Base-by-base conservation (phyloP, 2,888 invertebrate species). In the Agriopis marginaria region DNA sequence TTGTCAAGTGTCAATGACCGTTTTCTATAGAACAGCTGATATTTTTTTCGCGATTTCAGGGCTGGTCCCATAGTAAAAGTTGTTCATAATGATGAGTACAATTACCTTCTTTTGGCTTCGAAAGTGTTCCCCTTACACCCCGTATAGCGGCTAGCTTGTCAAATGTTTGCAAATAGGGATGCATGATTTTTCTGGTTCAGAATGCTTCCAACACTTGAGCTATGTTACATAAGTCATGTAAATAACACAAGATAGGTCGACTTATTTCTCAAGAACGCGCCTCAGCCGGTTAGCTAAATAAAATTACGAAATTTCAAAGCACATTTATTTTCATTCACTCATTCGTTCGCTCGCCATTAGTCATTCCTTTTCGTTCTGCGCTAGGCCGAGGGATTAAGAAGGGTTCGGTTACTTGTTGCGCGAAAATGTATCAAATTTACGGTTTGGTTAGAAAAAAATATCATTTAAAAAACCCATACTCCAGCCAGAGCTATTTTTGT, bases 271-370 rank as follows among this genome's bases (percentile, higher is more conserved):
- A 32, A 42, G 42, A 14, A 32, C 10, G n/a, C 12, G 63, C 63
- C 47, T 39, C 63, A 17, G 68, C 62, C 65, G 65, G 63, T 70
- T 70, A 58, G 62, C 65, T 54, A 66, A 66, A 62, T 70, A 70
- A 53, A 70, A 70, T 70, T 70, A 66, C 56, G 40, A 39, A 66
- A 62, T 54, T 62, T 47, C 56, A 56, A 61, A 65, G 56, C 70
- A 66, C 71, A 73, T 76, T 73, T 73, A 74, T 75, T 76, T 76
- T 59, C 75, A 76, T 72, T 75, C 76, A 73, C 63, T 74, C 76
- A 64, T 73, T 76, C 70, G 64, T 70, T 74, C 68, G 17, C 49
- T 66, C 64, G 53, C 68, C 74, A 73, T 73, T 76, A 62, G 58
- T 70, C 71, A 73, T 74, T 74, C 76, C 64, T 44, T 70, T 73